Base-by-base conservation (phyloP, 2,797 vertebrate genomes). In the Rhinella marina region DNA sequence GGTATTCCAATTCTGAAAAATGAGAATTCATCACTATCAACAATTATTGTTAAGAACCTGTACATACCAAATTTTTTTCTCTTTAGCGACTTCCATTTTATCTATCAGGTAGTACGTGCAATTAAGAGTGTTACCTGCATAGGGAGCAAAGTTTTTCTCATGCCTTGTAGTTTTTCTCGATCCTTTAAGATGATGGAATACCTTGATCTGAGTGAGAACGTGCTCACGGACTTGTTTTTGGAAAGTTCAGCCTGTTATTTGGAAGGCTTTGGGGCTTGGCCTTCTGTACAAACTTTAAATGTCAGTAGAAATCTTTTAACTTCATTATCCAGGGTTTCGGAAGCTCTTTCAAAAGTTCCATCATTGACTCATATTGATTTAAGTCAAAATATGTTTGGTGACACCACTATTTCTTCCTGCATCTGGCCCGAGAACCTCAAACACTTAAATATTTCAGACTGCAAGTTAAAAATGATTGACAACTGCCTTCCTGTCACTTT, bases 181-280 rank as follows among this genome's bases (percentile, higher is more conserved):
- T 1, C 82, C 64, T 93, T 96, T 85, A 62, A 0, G 13, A 93
- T 93, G 1, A 66, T 96, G 48, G 75, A 93, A 19, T 96, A 95
- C 90, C 90, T 97, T 72, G 96, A 97, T 90, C 88, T 96, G 3
- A 93, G 92, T 79, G 91, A 91, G 57, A 96, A 96, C 90, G 91
- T 96, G 57, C 91, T 96, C 54, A 90, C 87, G 17, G 95, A 95
- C 85, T 70, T 90, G 1, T 90, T 91, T 12, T 88, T 97, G 84
- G 0, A 9, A 25, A 89, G 94, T 61, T 91, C 94, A 4, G 88
- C 95, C 7, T 96, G 94, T 87, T 25, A 82, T 3, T 89, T 90
- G 19, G 7, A 4, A 0, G 82, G 89, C 16, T 0, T 19, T 0
- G 78, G 50, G 0, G 17, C 81, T 27, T 96, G 91, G 94, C 93